Percentiles rank a stretch among this genome's conserved stretches.
Evolutionary conservation across 1,140 invertebrate genomes (phyloP).

Genomic region (Hyphantria cunea): DNA sequence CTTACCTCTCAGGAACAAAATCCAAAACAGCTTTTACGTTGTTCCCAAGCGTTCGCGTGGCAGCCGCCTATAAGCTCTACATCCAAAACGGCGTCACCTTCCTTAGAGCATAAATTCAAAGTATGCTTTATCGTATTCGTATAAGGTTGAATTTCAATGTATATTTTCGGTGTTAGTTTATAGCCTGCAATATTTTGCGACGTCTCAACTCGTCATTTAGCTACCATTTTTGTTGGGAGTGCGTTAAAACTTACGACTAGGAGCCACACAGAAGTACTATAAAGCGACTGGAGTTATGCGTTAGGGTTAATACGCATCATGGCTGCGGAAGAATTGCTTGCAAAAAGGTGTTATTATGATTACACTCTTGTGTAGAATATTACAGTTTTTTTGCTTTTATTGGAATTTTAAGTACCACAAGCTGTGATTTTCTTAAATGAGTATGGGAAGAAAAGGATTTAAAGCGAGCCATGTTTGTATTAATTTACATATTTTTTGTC

Average conservation of each 20-base stretch:
- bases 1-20: slow-evolving; percentile 26
- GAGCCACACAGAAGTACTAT: slow-evolving; percentile 19
- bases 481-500: no score
- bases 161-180: slow-evolving; percentile 12
- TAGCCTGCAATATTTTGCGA: slow-evolving; percentile 25
- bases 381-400: no score
- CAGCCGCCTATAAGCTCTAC: slow-evolving; percentile 3
- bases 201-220: slow-evolving; percentile 29
- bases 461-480: no score
- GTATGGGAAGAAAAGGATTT: no score
- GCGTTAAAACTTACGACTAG: slow-evolving; percentile 29
- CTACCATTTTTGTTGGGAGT: slow-evolving; percentile 23
- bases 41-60: slow-evolving; percentile 21
- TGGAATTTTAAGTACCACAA: no score
- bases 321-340: neutral
- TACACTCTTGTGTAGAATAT: no score
- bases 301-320: neutral
- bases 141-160: slow-evolving; percentile 21
- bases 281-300: slow-evolving; percentile 17
- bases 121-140: neutral
- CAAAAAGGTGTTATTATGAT: neutral
- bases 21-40: slow-evolving; percentile 22
- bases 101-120: neutral
- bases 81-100: slow-evolving; percentile 9
- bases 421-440: no score